phyloP scores from a whole-genome alignment of 2,888 invertebrate species.

The Anarsia innoxiella region DNA sequence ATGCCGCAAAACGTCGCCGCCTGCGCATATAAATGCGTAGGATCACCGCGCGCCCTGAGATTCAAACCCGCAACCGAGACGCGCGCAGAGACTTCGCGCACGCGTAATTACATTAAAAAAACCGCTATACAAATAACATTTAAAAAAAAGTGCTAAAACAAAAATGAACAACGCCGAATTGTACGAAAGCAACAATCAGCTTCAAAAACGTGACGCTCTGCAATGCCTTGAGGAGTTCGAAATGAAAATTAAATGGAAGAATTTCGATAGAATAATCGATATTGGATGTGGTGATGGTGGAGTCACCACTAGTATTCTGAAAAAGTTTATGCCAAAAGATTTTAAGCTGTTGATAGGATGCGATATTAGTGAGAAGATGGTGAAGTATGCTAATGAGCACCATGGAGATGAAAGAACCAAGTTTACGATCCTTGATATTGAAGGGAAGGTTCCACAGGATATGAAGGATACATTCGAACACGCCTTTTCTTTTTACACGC shows the following conservation, averaged over 20 bases:
- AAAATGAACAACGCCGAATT: slow-evolving; percentile 78
- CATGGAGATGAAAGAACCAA: slow-evolving; percentile 59
- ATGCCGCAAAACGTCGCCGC: slow-evolving; percentile 33
- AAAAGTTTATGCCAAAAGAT: slow-evolving; percentile 75
- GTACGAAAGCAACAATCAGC: slow-evolving; percentile 79
- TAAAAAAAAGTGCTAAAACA: slow-evolving; percentile 14
- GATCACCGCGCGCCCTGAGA: slow-evolving; percentile 39
- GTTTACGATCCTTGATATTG: slow-evolving; percentile 76
- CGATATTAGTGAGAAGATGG: slow-evolving; percentile 83
- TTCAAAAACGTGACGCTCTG: slow-evolving; percentile 77
- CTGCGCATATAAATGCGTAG: slow-evolving; percentile 59
- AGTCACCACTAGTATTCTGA: slow-evolving; percentile 77
- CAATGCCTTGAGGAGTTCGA: slow-evolving; percentile 79
- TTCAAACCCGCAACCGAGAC: slow-evolving; percentile 52
- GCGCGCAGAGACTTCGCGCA: slow-evolving; percentile 42
- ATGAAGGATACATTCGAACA: slow-evolving; percentile 76
- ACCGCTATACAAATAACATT: too few species aligned
- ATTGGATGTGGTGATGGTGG: slow-evolving; percentile 85
- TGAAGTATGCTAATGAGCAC: slow-evolving; percentile 77
- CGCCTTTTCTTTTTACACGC: slow-evolving; percentile 84
- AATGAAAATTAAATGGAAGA: slow-evolving; percentile 72
- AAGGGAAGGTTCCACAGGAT: slow-evolving; percentile 60
- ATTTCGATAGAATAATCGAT: slow-evolving; percentile 73
- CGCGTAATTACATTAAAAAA: slow-evolving; percentile 23
- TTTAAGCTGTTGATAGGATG: slow-evolving; percentile 75